Evolutionary conservation across 35 echinoderm and acorn worm genomes (phyloP).

Genomic region (Lytechinus variegatus): DNA sequence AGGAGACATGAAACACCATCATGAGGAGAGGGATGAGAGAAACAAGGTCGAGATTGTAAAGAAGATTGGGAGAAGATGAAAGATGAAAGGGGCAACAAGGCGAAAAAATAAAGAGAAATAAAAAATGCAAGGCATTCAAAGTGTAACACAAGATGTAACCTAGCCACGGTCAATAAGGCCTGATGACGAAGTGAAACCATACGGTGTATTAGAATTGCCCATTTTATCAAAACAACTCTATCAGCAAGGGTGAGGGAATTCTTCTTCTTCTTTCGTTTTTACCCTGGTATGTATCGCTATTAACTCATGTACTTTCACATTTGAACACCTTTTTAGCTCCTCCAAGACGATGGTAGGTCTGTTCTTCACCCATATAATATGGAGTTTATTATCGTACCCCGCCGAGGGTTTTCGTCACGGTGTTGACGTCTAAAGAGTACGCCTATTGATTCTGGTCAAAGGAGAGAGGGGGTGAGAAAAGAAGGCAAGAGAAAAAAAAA

Average conservation of each 20-base stretch:
- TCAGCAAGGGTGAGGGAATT: neutral
- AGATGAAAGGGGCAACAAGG: neutral
- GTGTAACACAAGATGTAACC: neutral
- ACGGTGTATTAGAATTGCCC: neutral
- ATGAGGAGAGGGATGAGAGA: too few relatives aligned
- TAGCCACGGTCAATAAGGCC: neutral
- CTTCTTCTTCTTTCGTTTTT: neutral
- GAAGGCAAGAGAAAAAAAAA: too few relatives aligned
- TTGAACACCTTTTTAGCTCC: too few relatives aligned
- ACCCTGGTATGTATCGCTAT: too few relatives aligned
- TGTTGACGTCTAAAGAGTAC: neutral
- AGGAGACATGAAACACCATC: too few relatives aligned
- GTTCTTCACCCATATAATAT: neutral
- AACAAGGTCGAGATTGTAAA: too few relatives aligned
- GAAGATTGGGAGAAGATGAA: neutral
- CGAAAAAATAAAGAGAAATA: neutral
- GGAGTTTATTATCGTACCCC: conserved; percentile 2
- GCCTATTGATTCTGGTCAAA: neutral
- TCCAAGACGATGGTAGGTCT: neutral
- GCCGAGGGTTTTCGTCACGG: neutral
- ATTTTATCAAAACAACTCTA: neutral
- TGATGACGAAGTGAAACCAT: neutral
- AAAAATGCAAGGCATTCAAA: neutral
- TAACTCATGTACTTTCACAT: too few relatives aligned
- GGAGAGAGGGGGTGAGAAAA: neutral